Percentiles rank a stretch among this genome's conserved stretches.
These are phyloP conservation scores for Poeciliopsis presidionis DNA, from an alignment of 2,797 vertebrate species.

Conservation along the genomic window DNA sequence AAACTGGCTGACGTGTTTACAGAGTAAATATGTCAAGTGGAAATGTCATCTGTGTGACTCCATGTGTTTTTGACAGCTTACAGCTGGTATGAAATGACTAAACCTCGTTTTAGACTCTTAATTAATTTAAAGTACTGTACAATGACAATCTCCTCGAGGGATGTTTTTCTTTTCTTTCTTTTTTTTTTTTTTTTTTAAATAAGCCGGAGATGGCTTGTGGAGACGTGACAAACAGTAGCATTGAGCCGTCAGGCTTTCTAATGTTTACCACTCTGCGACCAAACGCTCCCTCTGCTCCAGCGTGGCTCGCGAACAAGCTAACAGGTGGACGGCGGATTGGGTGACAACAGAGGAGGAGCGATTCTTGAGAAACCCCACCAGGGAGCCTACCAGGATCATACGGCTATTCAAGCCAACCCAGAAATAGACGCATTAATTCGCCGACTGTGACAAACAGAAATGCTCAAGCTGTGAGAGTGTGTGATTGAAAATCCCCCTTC, in stretches of 20 bases:
- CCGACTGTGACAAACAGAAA: slow-evolving; percentile 74
- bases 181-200: slow-evolving; percentile 64
- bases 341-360: slow-evolving; percentile 76
- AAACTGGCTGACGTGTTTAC: background rate
- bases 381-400: slow-evolving; percentile 71
- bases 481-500: slow-evolving; percentile 64
- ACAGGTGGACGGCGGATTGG: slow-evolving; percentile 76
- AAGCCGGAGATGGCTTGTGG: slow-evolving; percentile 41
- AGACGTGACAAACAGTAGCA: slow-evolving; percentile 61
- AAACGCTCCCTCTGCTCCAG: slow-evolving; percentile 58
- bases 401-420: slow-evolving; percentile 61
- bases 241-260: slow-evolving; percentile 57
- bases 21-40: background rate
- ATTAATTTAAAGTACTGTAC: slow-evolving; percentile 46
- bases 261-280: slow-evolving; percentile 65
- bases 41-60: background rate
- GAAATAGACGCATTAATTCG: slow-evolving; percentile 78
- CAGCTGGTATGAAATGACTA: background rate
- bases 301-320: slow-evolving; percentile 62
- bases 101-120: slow-evolving; percentile 29
- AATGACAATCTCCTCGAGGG: slow-evolving; percentile 60
- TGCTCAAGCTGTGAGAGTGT: slow-evolving; percentile 38
- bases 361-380: slow-evolving; percentile 77
- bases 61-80: background rate
- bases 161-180: background rate